phyloP scores from a whole-genome alignment of 2,797 vertebrate genomes.

The Tapera naevia region DNA sequence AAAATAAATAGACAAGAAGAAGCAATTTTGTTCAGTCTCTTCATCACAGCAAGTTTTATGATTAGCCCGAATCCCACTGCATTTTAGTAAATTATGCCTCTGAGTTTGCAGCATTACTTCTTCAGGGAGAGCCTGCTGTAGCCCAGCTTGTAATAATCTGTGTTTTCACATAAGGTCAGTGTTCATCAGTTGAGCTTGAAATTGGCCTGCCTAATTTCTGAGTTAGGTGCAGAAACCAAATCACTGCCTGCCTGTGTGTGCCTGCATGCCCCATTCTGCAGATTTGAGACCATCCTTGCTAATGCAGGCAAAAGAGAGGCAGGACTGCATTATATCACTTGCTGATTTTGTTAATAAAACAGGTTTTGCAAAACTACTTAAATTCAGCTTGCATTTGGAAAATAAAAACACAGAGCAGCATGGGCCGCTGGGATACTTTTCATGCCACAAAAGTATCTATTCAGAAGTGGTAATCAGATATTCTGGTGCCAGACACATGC shows the following conservation, averaged over 20 bases:
- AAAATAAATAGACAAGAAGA: slow-evolving; percentile 17
- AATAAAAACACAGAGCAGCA: neutral
- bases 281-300: neutral
- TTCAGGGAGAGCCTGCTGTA: slow-evolving; percentile 6
- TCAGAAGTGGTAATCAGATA: slow-evolving; percentile 20
- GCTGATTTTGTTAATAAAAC: slow-evolving; percentile 54
- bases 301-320: neutral
- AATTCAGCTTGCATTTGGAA: slow-evolving; percentile 51
- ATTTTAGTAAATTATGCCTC: slow-evolving; percentile 51
- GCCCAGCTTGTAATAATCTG: neutral
- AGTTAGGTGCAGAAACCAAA: neutral
- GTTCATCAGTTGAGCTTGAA: neutral
- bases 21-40: slow-evolving; percentile 33
- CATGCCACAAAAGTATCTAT: slow-evolving; percentile 11
- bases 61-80: slow-evolving; percentile 1
- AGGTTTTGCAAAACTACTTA: slow-evolving; percentile 31
- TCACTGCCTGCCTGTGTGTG: neutral
- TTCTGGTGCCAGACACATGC: neutral
- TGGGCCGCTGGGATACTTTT: neutral
- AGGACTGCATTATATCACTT: neutral
- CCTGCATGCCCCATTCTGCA: neutral
- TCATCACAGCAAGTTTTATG: slow-evolving; percentile 23
- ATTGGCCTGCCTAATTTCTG: neutral
- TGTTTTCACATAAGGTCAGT: neutral
- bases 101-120: neutral